phyloP scores from a whole-genome alignment of 92 coral and sea anemone species.

The Palythoa caribaeorum region DNA sequence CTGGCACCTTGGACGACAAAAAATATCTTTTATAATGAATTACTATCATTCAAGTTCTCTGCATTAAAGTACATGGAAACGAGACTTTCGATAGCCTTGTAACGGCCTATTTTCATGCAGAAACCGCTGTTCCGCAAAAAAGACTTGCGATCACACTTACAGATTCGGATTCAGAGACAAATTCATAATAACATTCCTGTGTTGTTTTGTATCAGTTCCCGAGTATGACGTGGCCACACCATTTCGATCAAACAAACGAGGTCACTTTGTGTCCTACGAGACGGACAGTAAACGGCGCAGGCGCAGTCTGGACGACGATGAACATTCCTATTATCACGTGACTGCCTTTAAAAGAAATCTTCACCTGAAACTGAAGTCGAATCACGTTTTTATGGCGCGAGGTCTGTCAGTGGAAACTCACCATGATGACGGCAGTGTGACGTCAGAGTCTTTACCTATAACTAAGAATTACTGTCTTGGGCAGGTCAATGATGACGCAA shows the following conservation, averaged over 20 bases:
- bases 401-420: slow-evolving; percentile 49
- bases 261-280: slow-evolving; percentile 60
- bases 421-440: slow-evolving; percentile 46
- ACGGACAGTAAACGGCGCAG: slow-evolving; percentile 32
- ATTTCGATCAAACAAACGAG: slow-evolving; percentile 65
- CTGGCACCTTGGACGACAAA: no score
- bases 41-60: not conserved
- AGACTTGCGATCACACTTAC: no score
- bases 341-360: slow-evolving; percentile 45
- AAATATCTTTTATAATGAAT: not conserved
- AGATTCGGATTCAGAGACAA: no score
- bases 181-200: no score
- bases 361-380: slow-evolving; percentile 49
- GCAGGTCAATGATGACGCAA: slow-evolving; percentile 30
- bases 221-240: slow-evolving; percentile 74
- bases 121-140: no score
- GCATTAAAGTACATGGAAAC: not conserved
- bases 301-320: slow-evolving; percentile 17
- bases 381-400: slow-evolving; percentile 46
- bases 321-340: slow-evolving; percentile 47
- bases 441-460: slow-evolving; percentile 41
- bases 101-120: no score
- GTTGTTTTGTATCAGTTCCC: slow-evolving; percentile 59
- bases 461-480: slow-evolving; percentile 38
- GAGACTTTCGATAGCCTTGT: no score